These are phyloP conservation scores for Cheilosia impressa DNA, from an alignment of 2,888 invertebrate species.

Conservation along the genomic window DNA sequence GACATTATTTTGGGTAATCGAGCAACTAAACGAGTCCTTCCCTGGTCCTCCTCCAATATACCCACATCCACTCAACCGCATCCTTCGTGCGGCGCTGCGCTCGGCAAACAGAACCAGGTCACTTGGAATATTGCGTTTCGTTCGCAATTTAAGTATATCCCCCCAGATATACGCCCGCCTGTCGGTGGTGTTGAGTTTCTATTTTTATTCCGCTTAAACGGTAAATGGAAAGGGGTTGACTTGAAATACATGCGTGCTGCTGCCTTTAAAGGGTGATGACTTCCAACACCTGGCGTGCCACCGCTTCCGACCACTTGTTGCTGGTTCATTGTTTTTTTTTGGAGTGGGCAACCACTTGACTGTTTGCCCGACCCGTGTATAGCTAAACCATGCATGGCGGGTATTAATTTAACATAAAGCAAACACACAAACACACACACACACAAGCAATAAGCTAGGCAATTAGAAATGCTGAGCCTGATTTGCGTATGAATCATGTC, in stretches of 20 bases:
- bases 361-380: slow-evolving; percentile 25
- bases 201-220: slow-evolving; percentile 27
- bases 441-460: background rate
- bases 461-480: slow-evolving; percentile 12
- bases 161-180: background rate
- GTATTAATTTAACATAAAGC: slow-evolving; percentile 34
- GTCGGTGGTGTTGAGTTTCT: slow-evolving; percentile 30
- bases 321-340: background rate
- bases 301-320: slow-evolving; percentile 25
- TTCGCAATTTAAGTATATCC: background rate
- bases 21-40: slow-evolving; percentile 43
- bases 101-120: slow-evolving; percentile 45
- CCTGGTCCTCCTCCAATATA: background rate
- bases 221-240: background rate
- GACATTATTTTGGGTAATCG: slow-evolving; percentile 58
- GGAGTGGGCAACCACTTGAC: slow-evolving; percentile 9
- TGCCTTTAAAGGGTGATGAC: slow-evolving; percentile 1
- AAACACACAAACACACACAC: background rate
- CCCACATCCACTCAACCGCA: background rate
- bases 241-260: slow-evolving; percentile 1
- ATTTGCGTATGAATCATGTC: slow-evolving; percentile 4
- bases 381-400: slow-evolving; percentile 26
- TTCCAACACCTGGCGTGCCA: slow-evolving; percentile 34
- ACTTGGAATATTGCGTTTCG: slow-evolving; percentile 52
- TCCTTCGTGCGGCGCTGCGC: slow-evolving; percentile 1